Evolutionary conservation across 2,113 vertebrate genomes (phyloP).

Genomic region (Thalassoma bifasciatum): DNA sequence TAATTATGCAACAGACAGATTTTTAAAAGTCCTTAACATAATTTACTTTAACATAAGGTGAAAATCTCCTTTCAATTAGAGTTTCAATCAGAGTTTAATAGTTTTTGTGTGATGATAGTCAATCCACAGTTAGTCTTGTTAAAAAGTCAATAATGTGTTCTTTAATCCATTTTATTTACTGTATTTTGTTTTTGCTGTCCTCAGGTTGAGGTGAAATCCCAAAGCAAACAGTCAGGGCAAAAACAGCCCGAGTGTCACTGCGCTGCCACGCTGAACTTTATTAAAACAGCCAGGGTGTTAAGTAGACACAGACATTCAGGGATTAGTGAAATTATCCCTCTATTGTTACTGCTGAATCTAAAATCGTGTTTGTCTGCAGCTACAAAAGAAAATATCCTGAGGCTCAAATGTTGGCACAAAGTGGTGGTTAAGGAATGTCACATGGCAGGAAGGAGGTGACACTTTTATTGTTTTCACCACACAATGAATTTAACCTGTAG

Average conservation of each 20-base stretch:
- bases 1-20: too few species aligned
- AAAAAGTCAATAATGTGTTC: too few species aligned
- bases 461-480: neutral
- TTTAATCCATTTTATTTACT: too few species aligned
- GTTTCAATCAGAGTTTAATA: too few species aligned
- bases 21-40: too few species aligned
- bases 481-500: slow-evolving; percentile 4
- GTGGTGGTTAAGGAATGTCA: slow-evolving; percentile 32
- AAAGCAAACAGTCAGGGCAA: neutral
- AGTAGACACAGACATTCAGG: neutral
- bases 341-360: neutral
- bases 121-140: too few species aligned
- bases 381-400: neutral
- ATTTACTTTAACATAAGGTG: too few species aligned
- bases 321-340: neutral
- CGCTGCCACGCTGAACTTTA: neutral
- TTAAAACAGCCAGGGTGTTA: neutral
- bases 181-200: too few species aligned
- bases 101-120: too few species aligned
- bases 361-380: neutral
- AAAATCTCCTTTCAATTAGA: too few species aligned
- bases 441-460: slow-evolving; percentile 17
- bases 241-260: neutral
- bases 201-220: neutral
- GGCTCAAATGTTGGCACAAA: neutral